Percentiles rank a stretch among this genome's conserved stretches.
Evolutionary conservation across 2,888 invertebrate genomes (phyloP).

Genomic region (Acanthosepion esculentum): DNA sequence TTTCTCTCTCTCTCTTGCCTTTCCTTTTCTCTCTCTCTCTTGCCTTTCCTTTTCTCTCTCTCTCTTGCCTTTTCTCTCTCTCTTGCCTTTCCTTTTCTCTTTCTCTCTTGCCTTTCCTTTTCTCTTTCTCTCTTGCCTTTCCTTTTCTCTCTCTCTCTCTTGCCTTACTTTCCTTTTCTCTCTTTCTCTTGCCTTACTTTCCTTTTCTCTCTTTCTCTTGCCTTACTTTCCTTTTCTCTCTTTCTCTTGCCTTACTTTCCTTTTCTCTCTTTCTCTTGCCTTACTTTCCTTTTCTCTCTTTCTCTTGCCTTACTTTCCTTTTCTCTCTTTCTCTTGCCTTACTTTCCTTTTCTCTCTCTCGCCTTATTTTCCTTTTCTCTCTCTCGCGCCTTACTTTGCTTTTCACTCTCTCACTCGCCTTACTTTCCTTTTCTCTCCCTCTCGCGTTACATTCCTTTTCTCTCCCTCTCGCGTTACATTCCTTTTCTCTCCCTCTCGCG

Average conservation of each 20-base stretch:
- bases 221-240: not conserved
- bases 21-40: too few species aligned
- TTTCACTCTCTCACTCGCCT: too few species aligned
- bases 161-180: not conserved
- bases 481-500: too few species aligned
- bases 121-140: not conserved
- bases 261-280: not conserved
- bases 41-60: too few species aligned
- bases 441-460: too few species aligned
- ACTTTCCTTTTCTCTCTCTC: not conserved
- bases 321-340: not conserved
- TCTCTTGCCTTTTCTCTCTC: too few species aligned
- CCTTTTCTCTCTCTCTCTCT: not conserved
- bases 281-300: fast-evolving
- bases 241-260: too few species aligned
- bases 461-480: too few species aligned
- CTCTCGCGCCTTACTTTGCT: not conserved
- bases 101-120: not conserved
- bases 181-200: not conserved
- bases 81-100: too few species aligned
- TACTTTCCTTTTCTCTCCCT: too few species aligned
- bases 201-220: not conserved
- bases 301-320: not conserved
- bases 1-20: not conserved
- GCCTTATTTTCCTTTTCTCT: too few species aligned